A percentile compares a stretch with the other conserved stretches of the same genome.
phyloP scores from a whole-genome alignment of 2,113 vertebrate species.

The Furnarius figulus region DNA sequence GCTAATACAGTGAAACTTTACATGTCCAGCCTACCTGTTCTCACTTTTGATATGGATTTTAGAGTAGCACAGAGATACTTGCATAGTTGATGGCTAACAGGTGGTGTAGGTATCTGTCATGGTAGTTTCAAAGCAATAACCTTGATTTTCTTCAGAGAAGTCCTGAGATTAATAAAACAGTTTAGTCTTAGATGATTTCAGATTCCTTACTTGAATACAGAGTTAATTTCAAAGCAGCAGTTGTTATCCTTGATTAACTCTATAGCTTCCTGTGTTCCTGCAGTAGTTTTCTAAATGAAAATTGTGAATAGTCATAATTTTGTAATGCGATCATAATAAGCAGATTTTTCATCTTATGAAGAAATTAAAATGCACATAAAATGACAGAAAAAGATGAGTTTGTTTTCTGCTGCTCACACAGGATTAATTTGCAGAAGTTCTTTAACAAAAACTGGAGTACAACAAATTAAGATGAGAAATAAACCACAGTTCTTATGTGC shows the following conservation, averaged over 20 bases:
- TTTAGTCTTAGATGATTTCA: neutral
- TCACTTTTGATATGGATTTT: neutral
- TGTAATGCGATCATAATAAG: neutral
- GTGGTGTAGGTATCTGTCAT: neutral
- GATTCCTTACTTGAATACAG: neutral
- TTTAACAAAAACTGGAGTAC: neutral
- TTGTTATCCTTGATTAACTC: neutral
- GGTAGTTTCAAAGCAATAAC: neutral
- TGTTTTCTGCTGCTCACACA: accelerated
- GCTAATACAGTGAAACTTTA: neutral
- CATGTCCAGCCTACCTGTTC: neutral
- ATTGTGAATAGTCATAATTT: neutral
- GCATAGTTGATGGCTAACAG: neutral
- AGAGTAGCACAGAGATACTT: neutral
- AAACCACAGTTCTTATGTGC: neutral
- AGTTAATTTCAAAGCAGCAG: neutral
- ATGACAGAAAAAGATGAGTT: neutral
- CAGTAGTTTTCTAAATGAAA: neutral
- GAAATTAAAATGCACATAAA: neutral
- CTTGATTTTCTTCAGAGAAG: neutral
- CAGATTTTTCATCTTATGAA: neutral
- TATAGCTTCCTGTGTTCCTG: neutral
- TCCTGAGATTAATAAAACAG: neutral
- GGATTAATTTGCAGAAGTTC: neutral
- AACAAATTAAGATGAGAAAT: neutral